These are phyloP conservation scores for Mylabris sibirica DNA, from an alignment of 2,888 invertebrate genomes.

Conservation along the genomic window DNA sequence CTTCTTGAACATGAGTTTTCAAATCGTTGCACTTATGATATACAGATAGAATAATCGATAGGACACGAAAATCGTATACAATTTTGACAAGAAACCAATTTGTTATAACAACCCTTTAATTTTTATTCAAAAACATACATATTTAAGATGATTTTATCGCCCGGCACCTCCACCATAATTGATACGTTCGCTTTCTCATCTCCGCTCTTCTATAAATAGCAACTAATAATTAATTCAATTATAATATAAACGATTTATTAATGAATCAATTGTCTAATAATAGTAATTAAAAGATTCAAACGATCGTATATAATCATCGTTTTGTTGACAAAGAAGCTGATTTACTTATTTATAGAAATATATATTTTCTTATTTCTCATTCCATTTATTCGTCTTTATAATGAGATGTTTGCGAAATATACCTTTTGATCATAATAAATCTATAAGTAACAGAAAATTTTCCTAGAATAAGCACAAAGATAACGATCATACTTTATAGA, in stretches of 20 bases:
- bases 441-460: background rate
- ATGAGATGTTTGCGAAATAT: background rate
- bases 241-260: background rate
- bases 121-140: background rate
- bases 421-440: background rate
- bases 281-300: background rate
- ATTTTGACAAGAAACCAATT: background rate
- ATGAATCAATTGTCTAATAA: background rate
- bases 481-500: background rate
- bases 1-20: background rate
- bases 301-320: background rate
- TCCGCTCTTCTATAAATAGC: background rate
- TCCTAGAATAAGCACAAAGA: background rate
- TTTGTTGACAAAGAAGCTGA: no score
- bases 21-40: conserved; percentile 10
- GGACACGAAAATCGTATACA: background rate
- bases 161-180: conserved; percentile 18
- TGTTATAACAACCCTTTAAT: background rate
- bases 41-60: conserved; percentile 16
- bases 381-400: background rate
- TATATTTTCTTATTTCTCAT: background rate
- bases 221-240: background rate
- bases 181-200: background rate
- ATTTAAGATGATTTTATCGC: background rate
- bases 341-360: background rate